phyloP scores from a whole-genome alignment of 2,797 vertebrate genomes.

The Melanotaenia maccullochi region DNA sequence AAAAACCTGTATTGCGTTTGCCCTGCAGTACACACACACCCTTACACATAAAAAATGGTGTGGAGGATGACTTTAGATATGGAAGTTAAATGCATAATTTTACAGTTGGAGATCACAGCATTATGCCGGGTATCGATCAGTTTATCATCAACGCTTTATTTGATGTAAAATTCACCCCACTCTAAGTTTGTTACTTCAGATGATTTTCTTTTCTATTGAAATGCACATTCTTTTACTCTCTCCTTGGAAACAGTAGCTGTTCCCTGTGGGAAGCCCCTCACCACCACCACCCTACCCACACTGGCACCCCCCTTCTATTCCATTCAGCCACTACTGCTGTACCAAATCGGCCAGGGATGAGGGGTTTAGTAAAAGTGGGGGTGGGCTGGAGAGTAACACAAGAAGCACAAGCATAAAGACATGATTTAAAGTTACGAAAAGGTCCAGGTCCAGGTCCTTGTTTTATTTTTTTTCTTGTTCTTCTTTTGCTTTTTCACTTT shows the following conservation, averaged over 20 bases:
- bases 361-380: slow-evolving; percentile 39
- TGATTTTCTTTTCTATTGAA: slow-evolving; percentile 53
- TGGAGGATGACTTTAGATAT: slow-evolving; percentile 63
- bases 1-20: slow-evolving; percentile 74
- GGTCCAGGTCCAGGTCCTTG: slow-evolving; percentile 19
- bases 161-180: slow-evolving; percentile 41
- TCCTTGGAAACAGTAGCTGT: slow-evolving; percentile 75
- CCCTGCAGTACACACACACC: slow-evolving; percentile 46
- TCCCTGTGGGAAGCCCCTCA: slow-evolving; percentile 63
- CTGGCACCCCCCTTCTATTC: slow-evolving; percentile 51
- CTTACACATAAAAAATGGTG: slow-evolving; percentile 24
- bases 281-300: slow-evolving; percentile 42
- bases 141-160: slow-evolving; percentile 64
- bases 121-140: slow-evolving; percentile 69
- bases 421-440: slow-evolving; percentile 58
- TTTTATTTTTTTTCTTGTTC: not conserved
- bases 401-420: slow-evolving; percentile 53
- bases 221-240: slow-evolving; percentile 71
- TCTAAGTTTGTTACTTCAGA: slow-evolving; percentile 55
- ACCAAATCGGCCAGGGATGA: slow-evolving; percentile 67
- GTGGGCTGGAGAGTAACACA: slow-evolving; percentile 38
- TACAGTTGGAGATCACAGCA: slow-evolving; percentile 61
- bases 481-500: slow-evolving; percentile 12
- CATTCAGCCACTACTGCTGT: slow-evolving; percentile 65
- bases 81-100: slow-evolving; percentile 71